Evolutionary conservation across 2,797 vertebrate genomes (phyloP), one percentile per base, ranked within the genome.

Genomic region (Crenichthys baileyi): DNA sequence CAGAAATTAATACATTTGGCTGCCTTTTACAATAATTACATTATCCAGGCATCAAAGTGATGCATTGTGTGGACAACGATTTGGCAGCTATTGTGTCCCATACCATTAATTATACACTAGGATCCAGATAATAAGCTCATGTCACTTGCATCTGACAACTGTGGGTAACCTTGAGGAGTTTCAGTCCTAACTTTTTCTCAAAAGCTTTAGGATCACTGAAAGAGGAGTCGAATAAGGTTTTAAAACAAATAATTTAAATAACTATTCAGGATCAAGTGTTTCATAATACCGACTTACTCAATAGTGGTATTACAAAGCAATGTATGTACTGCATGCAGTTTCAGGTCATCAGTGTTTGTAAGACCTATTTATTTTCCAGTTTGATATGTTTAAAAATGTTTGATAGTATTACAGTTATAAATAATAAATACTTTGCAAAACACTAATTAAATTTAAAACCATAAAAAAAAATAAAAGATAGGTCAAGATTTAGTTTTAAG

Each of bases 21-120:
- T 90, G 77, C 58, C 77, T 50, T 85, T 89, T 72, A 61, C 70
- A 84, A 76, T 86, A 89, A 92, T 90, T 85, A 86, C 88, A 90
- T 93, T 88, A 90, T 81, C 83, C 80, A 77, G 73, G 84, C 75
- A 84, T 88, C 87, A 89, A 73, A 83, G 31, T 82, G 80, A 89
- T 82, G 51, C 71, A 78, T 72, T 83, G 73, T 78, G 75, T 44
- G 67, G 85, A 88, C 60, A 79, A 48, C 70, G 29, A 77, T 85
- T 77, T 90, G 84, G 83, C 87, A 81, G 81, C 79, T 88, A 79
- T 78, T 87, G 80, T 86, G 50, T 63, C 9, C 50, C 15, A 31
- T 41, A 77, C 46, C 46, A 88, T 88, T 83, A 91, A 90, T 88
- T 73, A 87, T 79, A 76, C 53, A 72, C 73, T 86, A 46, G 75